Evolutionary conservation across 2,113 vertebrate genomes (phyloP).

Genomic region (Tylochromis polylepis): DNA sequence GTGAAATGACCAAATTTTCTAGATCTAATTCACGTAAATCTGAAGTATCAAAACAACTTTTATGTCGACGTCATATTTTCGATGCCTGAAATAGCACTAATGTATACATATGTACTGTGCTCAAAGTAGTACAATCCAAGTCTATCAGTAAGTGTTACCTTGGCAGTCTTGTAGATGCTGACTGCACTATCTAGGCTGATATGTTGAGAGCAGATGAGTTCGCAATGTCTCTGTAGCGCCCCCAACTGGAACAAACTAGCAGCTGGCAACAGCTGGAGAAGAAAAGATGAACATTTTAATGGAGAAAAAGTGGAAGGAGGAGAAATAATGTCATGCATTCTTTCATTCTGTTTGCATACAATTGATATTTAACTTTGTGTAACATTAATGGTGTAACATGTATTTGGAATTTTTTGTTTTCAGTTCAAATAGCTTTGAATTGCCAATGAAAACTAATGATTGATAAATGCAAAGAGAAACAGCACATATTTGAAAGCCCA

Average conservation of each 20-base stretch:
- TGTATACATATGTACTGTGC: background rate
- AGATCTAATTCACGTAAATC: background rate
- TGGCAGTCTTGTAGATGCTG: slow-evolving; percentile 89
- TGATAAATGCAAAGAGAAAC: background rate
- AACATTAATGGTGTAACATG: background rate
- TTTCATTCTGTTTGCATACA: background rate
- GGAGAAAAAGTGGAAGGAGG: background rate
- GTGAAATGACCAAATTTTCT: background rate
- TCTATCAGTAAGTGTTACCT: slow-evolving; percentile 71
- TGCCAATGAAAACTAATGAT: background rate
- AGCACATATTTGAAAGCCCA: background rate
- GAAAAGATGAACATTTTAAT: background rate
- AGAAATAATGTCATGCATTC: background rate
- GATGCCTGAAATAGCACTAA: background rate
- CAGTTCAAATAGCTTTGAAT: background rate
- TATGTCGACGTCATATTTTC: background rate
- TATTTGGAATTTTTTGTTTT: background rate
- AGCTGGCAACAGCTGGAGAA: slow-evolving; percentile 82
- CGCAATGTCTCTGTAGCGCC: slow-evolving; percentile 89
- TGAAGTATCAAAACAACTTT: background rate
- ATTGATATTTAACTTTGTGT: background rate
- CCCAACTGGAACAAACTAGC: slow-evolving; percentile 89
- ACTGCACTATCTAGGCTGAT: slow-evolving; percentile 86
- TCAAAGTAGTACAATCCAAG: background rate
- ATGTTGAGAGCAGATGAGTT: slow-evolving; percentile 85